A percentile compares a stretch with the other conserved stretches of the same genome.
phyloP scores from a whole-genome alignment of 2,888 invertebrate genomes.

The Hyposoter didymator region DNA sequence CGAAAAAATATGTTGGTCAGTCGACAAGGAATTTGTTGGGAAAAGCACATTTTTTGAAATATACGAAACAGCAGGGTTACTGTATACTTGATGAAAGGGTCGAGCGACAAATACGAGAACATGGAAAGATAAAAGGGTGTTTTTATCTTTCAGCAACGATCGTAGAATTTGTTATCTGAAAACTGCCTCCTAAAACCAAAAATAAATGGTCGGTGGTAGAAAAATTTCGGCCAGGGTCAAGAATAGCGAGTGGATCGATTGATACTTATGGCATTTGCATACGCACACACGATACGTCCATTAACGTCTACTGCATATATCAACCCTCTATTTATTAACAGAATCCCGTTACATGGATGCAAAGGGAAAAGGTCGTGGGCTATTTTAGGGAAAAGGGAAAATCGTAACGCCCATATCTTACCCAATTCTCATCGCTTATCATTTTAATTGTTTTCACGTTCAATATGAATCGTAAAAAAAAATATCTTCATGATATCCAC shows the following conservation, averaged over 20 bases:
- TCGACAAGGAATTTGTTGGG: too few species aligned
- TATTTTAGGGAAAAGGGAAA: constrained; percentile 33
- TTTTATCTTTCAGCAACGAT: neutral
- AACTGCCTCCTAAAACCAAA: constrained; percentile 13
- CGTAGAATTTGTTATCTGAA: neutral
- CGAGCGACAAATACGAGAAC: neutral
- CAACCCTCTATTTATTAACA: constrained; percentile 28
- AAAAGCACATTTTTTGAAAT: too few species aligned
- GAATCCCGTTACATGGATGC: constrained; percentile 11
- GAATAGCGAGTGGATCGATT: constrained; percentile 62
- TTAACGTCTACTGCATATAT: constrained; percentile 24
- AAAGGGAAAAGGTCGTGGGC: constrained; percentile 23
- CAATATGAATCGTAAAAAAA: neutral
- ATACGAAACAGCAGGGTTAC: too few species aligned
- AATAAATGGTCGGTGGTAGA: constrained; percentile 22
- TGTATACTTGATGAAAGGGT: neutral
- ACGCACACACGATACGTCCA: constrained; percentile 51
- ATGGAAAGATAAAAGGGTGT: neutral
- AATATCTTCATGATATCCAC: neutral
- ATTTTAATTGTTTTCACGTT: neutral
- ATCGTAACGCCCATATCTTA: neutral
- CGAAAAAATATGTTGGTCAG: too few species aligned
- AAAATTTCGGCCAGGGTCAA: constrained; percentile 66
- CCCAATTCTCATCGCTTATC: neutral
- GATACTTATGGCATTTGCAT: constrained; percentile 60